Conservation (phyloP, 2,797 vertebrate genomes). For the Adrianichthys oophorus region DNA sequence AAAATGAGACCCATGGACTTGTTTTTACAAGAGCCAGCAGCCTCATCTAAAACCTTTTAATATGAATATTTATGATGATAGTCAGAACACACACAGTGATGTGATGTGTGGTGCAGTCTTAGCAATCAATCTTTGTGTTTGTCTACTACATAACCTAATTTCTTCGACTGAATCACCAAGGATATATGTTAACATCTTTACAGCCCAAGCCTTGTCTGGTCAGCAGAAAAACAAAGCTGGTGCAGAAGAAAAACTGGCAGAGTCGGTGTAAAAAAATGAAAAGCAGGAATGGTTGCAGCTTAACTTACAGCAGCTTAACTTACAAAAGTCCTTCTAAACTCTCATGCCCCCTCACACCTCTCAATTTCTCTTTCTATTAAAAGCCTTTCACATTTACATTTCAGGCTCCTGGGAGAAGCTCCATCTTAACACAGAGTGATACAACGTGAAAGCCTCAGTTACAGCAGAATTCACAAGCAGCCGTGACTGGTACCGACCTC, state of each 20-base stretch:
- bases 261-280: conserved; percentile 1
- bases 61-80: no score
- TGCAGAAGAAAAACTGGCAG: not conserved
- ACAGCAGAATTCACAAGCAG: conserved; percentile 27
- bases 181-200: not conserved
- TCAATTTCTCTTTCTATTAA: conserved; percentile 16
- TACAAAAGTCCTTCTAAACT: conserved; percentile 17
- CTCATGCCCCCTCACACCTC: not conserved
- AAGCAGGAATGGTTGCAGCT: conserved; percentile 13
- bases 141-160: no score
- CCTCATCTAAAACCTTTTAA: no score
- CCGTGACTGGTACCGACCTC: not conserved
- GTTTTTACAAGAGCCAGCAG: no score
- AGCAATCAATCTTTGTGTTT: no score
- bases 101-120: no score
- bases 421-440: conserved; percentile 3
- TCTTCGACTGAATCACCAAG: no score
- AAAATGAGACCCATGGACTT: no score
- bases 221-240: conserved; percentile 29
- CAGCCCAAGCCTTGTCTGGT: conserved; percentile 1
- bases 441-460: conserved; percentile 27
- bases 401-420: conserved; percentile 13
- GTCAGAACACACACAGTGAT: no score
- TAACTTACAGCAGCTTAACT: conserved; percentile 16
- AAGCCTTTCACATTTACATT: conserved; percentile 28